Evolutionary conservation across 1,140 invertebrate genomes (phyloP), one percentile per base, ranked within the genome.

Genomic region (Mercenaria mercenaria): DNA sequence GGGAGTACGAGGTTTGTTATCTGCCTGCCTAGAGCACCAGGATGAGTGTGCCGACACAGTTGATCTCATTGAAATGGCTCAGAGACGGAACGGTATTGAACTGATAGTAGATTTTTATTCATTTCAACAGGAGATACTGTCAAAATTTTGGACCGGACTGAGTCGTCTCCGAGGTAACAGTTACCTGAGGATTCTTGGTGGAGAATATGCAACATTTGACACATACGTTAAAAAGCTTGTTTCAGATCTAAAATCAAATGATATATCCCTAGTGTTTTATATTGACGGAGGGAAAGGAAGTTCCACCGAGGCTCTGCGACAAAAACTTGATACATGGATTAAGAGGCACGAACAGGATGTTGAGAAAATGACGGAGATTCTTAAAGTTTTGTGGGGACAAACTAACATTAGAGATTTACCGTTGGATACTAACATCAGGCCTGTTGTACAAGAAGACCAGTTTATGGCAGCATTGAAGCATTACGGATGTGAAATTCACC

Each of bases 51-150:
- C 91, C 11, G 91, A 94, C 13, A 84, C 74, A 18, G 88, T 94
- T 26, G 93, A 95, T 83, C 88, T 95, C 0, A 87, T 95, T 15
- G 91, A 93, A 82, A 81, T 92, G 6, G 93, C 95, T 23, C 67
- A 64, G 29, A 56, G 92, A n/a, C 72, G 56, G 81, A 69, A 84
- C 67, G 94, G 94, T 8, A 94, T 95, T 50, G 94, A 95, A 89
- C 91, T 95, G 37, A 89, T 95, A 20, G 93, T 95, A 23, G 95
- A 95, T 67, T 95, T 89, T 77, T 94, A 95, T 83, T 89, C 85
- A 20, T 95, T 95, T 86, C 67, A 94, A 81, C 91, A 94, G 20
- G 69, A 92, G 32, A 47, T 95, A n/a, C 23, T 93, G n/a, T 47
- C 87, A 8, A 91, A 85, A 59, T 94, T 95, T 37, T 94, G 93